Evolutionary conservation across 2,888 invertebrate genomes (phyloP).

Genomic region (Oscheius sp.): DNA sequence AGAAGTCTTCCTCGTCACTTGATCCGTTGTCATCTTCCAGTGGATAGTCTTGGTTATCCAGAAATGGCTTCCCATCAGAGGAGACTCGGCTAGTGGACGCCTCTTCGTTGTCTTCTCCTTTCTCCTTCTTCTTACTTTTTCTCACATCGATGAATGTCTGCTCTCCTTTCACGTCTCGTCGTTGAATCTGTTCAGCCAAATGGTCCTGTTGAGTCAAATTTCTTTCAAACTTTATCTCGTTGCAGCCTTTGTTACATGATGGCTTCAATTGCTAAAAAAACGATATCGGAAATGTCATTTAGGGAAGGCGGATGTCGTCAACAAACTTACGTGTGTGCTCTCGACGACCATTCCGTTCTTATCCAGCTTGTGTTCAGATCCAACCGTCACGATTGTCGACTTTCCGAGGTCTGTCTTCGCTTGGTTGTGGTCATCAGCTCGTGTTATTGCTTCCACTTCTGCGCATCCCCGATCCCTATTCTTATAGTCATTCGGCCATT

Average conservation of each 20-base stretch:
- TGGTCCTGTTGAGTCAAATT: neutral
- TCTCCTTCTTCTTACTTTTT: neutral
- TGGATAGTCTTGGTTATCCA: constrained; percentile 5
- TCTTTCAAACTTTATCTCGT: constrained; percentile 1
- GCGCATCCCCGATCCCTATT: constrained; percentile 3
- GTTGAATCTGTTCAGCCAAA: constrained; percentile 17
- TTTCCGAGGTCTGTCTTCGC: neutral
- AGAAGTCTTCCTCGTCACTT: constrained; percentile 18
- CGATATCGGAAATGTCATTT: neutral
- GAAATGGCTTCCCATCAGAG: neutral
- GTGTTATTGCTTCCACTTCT: neutral
- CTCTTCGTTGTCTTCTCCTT: neutral
- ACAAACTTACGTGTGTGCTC: neutral
- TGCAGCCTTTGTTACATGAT: constrained; percentile 12
- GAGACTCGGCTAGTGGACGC: neutral
- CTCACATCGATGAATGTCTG: constrained; percentile 3
- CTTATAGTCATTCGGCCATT: neutral
- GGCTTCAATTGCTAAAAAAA: constrained; percentile 15
- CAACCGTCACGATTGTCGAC: constrained; percentile 3
- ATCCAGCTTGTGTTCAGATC: neutral
- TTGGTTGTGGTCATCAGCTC: neutral
- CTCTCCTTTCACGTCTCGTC: constrained; percentile 2
- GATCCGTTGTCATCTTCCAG: neutral
- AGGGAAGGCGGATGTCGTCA: too few relatives aligned
- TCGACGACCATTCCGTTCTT: neutral